These are phyloP conservation scores for Labeo rohita DNA, from an alignment of 2,113 vertebrate genomes.

Conservation along the genomic window DNA sequence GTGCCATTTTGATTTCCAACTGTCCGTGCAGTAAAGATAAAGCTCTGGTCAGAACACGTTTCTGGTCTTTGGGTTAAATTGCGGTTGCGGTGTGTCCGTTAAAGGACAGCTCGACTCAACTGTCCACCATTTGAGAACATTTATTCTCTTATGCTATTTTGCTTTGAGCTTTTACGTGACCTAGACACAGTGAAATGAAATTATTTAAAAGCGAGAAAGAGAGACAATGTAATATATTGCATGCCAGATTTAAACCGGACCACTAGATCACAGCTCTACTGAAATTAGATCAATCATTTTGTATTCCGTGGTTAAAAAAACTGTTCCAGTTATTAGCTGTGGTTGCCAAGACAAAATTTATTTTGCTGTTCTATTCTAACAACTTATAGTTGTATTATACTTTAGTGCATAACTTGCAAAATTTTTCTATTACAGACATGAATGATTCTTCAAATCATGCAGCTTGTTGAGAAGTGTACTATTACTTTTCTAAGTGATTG, in stretches of 20 bases:
- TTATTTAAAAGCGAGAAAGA: not conserved
- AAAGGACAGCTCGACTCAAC: slow-evolving; percentile 66
- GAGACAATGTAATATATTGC: not conserved
- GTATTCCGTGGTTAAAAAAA: not conserved
- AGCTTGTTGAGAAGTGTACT: not conserved
- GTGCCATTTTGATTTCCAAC: slow-evolving; percentile 78
- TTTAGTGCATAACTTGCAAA: not conserved
- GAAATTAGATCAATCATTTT: not conserved
- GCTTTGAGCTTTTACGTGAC: not conserved
- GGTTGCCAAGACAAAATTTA: not conserved
- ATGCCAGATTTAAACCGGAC: not conserved
- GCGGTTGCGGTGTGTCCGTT: slow-evolving; percentile 59
- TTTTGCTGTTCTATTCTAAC: not conserved
- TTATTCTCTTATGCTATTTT: not conserved
- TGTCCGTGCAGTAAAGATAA: slow-evolving; percentile 69
- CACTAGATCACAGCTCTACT: not conserved
- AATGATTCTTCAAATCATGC: not conserved
- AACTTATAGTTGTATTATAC: not conserved
- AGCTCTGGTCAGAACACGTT: slow-evolving; percentile 62
- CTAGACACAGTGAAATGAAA: not conserved
- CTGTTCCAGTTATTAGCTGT: not conserved
- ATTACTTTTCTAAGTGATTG: not conserved
- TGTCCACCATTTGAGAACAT: slow-evolving; percentile 50
- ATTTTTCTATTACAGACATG: not conserved
- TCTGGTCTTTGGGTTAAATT: slow-evolving; percentile 70